Evolutionary conservation across 2,113 vertebrate genomes (phyloP), one percentile per base, ranked within the genome.

Genomic region (Maylandia zebra): DNA sequence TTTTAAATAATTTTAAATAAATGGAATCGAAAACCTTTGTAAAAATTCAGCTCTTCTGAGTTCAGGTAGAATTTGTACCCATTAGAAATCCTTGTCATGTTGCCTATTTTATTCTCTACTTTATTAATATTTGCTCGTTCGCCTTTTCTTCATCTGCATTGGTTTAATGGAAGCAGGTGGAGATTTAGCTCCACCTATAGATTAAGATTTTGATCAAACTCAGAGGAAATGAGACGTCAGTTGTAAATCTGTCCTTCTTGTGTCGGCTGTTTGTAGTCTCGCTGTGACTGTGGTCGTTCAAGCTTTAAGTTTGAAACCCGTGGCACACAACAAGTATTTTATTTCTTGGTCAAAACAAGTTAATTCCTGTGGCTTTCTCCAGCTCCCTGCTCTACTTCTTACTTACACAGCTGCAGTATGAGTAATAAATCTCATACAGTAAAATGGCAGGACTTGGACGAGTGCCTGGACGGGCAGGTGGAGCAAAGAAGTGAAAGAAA

Each of bases 271-370:
- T 59, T 43, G 66, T 24, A 9, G 12, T 24, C 12, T 71, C 66
- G 0, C 66, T 71, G 19, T n/a, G 41, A 48, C 41, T 27, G 4
- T 7, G 36, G 2, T 24, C 13, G 0, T 48, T 4, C 27, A 8
- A 12, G 17, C 32, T 66, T 66, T n/a, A 66, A 36, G 43, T 30
- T 30, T 78, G 43, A 76, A 76, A 76, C 6, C 43, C 17, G 8
- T 27, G 43, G 2, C 71, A 76, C 13, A 53, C 45, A 13, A 16
- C 4, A 14, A 17, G 7, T 30, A 16, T 17, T 55, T 24, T 32
- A 53, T 74, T 81, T 7, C 34, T 57, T 17, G 74, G 13, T 64
- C n/a, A 17, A 22, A 83, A 64, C 56, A 34, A 83, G 36, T 14
- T 24, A 1, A 52, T 52, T 66, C 48, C 7, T 8, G 45, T 52